Conservation (phyloP, 2,797 vertebrate genomes). For the Urocyon cinereoargenteus region DNA sequence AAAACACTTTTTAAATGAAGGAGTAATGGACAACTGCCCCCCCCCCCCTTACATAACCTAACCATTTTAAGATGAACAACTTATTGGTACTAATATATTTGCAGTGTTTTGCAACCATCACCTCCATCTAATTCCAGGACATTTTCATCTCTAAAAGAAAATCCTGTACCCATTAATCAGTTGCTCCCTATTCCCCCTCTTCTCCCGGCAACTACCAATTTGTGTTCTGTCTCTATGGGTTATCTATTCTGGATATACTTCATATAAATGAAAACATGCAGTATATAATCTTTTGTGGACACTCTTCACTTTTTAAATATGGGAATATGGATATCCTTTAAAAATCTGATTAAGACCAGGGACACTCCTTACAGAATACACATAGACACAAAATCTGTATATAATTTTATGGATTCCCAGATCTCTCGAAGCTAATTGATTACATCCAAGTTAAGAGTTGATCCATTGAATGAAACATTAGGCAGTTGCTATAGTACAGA, state of each 20-base stretch:
- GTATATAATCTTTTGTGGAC: background rate
- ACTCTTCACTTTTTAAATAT: conserved; percentile 49
- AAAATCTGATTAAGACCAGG: conserved; percentile 59
- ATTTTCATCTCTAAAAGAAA: conserved; percentile 24
- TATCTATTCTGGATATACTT: conserved; percentile 1
- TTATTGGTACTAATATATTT: background rate
- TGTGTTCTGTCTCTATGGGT: background rate
- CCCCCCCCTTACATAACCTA: background rate
- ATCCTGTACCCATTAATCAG: background rate
- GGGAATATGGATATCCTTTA: background rate
- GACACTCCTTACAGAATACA: conserved; percentile 5
- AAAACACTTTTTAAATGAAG: conserved; percentile 38
- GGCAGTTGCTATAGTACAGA: background rate
- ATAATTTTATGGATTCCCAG: background rate
- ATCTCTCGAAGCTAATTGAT: conserved; percentile 31
- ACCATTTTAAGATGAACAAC: background rate
- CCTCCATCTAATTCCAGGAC: background rate
- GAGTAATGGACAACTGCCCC: background rate
- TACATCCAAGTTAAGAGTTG: conserved; percentile 56
- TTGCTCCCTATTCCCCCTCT: background rate
- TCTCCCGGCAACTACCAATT: background rate
- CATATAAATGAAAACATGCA: conserved; percentile 36
- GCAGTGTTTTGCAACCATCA: background rate
- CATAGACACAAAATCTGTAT: background rate
- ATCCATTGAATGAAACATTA: conserved; percentile 2